Evolutionary conservation across 1,140 invertebrate species (phyloP).

Genomic region (Vanessa atalanta): DNA sequence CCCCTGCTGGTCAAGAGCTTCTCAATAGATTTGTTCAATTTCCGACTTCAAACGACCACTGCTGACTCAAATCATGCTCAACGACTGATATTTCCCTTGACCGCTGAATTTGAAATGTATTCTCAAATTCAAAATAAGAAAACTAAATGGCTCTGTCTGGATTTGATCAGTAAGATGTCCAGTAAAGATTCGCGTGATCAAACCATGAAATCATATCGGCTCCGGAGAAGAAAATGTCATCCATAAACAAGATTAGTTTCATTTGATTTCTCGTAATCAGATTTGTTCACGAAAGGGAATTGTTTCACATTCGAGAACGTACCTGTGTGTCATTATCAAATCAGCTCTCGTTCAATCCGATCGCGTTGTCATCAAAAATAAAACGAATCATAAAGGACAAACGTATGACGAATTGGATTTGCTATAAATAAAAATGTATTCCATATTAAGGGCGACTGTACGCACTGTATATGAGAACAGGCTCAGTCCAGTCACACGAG

Average conservation of each 20-base stretch:
- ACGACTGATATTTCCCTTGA: too few relatives aligned
- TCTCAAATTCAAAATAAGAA: too few relatives aligned
- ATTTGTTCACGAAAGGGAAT: slow-evolving; percentile 14
- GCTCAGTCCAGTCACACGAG: too few relatives aligned
- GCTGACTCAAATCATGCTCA: too few relatives aligned
- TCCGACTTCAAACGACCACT: too few relatives aligned
- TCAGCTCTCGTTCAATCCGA: background rate
- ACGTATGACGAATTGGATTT: slow-evolving; percentile 16
- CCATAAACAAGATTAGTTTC: slow-evolving; percentile 8
- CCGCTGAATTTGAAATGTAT: too few relatives aligned
- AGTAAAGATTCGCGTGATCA: background rate
- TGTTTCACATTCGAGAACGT: background rate
- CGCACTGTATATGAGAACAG: too few relatives aligned
- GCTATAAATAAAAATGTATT: background rate
- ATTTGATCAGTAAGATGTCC: too few relatives aligned
- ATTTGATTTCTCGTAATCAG: slow-evolving; percentile 2
- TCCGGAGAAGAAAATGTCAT: background rate
- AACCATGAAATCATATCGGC: background rate
- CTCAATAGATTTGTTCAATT: too few relatives aligned
- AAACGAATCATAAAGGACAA: slow-evolving; percentile 2
- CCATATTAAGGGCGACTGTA: background rate
- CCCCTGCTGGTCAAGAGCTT: too few relatives aligned
- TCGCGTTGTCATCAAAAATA: slow-evolving; percentile 12
- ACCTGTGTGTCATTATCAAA: slow-evolving; percentile 16
- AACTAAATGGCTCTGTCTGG: too few relatives aligned